Conservation (phyloP, 2,888 invertebrate species). For the Protophormia terraenovae region DNA sequence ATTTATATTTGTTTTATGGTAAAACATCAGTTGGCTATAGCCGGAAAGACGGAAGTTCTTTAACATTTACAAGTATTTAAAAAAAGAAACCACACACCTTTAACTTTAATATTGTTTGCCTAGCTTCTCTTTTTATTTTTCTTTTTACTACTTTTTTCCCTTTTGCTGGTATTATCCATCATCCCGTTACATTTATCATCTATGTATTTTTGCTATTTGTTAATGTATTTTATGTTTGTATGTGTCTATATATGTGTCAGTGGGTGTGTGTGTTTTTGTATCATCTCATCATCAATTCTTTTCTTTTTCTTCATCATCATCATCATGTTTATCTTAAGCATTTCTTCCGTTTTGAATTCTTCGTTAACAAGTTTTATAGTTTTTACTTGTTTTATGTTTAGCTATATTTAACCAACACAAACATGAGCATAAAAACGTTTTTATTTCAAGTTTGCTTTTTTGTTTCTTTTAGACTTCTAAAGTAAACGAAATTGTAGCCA, state of each 20-base stretch:
- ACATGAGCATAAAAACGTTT: conserved; percentile 50
- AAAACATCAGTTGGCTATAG: too few species aligned
- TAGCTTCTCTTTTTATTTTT: not conserved
- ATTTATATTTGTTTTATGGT: too few species aligned
- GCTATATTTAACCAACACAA: conserved; percentile 53
- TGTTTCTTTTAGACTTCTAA: conserved; percentile 28
- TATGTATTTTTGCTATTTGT: not conserved
- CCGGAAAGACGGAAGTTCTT: too few species aligned
- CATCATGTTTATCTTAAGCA: conserved; percentile 23
- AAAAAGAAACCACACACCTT: conserved; percentile 55
- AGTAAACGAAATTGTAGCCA: conserved; percentile 72
- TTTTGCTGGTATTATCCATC: conserved; percentile 48
- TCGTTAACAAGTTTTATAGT: conserved; percentile 54
- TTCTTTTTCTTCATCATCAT: too few species aligned
- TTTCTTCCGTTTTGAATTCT: conserved; percentile 41
- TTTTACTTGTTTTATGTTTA: conserved; percentile 3
- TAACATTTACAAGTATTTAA: conserved; percentile 44
- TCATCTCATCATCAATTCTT: conserved; percentile 28
- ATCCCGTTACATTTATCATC: conserved; percentile 43
- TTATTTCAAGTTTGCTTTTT: not conserved
- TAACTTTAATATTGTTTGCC: not conserved
- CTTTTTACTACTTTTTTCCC: not conserved
- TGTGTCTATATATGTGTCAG: not conserved
- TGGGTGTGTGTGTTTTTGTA: conserved; percentile 12
- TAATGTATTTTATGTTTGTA: not conserved